These are phyloP conservation scores for Idaea aversata DNA, from an alignment of 2,888 invertebrate genomes.

Conservation along the genomic window DNA sequence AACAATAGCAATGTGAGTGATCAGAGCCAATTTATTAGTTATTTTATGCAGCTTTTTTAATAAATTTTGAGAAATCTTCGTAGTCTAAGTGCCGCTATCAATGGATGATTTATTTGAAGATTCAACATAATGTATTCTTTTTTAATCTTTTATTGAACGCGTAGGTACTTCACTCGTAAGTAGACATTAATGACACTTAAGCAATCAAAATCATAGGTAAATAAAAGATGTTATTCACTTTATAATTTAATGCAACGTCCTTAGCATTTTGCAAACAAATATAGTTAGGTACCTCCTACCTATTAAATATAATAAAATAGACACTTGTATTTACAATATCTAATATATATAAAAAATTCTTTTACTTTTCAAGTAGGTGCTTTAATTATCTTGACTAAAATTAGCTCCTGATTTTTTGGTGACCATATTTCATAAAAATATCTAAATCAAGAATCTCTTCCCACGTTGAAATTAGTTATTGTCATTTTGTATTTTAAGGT, in stretches of 20 bases:
- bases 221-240: not conserved
- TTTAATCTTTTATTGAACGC: constrained; percentile 12
- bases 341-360: too few species aligned
- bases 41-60: not conserved
- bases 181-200: constrained; percentile 19
- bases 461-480: too few species aligned
- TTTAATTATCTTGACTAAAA: too few species aligned
- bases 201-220: constrained; percentile 14
- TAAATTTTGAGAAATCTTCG: not conserved
- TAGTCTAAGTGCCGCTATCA: not conserved
- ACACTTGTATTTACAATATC: too few species aligned
- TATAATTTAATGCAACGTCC: constrained; percentile 10
- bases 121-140: constrained; percentile 6
- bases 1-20: too few species aligned
- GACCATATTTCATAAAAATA: too few species aligned
- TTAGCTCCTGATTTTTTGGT: too few species aligned
- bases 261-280: constrained; percentile 15
- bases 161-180: constrained; percentile 14
- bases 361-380: too few species aligned
- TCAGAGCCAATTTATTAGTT: too few species aligned
- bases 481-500: too few species aligned
- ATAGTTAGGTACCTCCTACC: not conserved
- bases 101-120: not conserved
- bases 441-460: too few species aligned
- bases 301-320: not conserved